Percentiles rank a stretch among this genome's conserved stretches.
Evolutionary conservation across 2,113 vertebrate genomes (phyloP).

Genomic region (Sciurus niger): DNA sequence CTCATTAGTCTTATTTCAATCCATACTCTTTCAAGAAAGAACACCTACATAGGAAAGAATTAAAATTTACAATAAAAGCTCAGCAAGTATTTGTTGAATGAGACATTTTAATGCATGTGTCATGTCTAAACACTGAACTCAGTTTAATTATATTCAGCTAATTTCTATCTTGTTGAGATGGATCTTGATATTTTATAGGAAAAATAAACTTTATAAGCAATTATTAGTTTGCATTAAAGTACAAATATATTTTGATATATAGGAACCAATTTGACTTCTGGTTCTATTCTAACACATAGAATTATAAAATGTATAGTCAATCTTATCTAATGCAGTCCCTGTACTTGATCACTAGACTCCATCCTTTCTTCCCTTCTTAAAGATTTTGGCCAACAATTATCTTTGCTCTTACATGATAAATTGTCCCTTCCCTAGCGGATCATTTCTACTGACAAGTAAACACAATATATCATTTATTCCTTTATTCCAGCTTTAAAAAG

Average conservation of each 20-base stretch:
- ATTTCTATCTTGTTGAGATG: background rate
- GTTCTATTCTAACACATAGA: background rate
- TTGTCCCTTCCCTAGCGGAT: background rate
- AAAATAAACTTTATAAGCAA: background rate
- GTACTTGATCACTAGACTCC: background rate
- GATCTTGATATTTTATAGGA: background rate
- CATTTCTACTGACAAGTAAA: background rate
- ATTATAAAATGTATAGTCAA: background rate
- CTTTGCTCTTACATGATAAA: background rate
- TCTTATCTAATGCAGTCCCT: background rate
- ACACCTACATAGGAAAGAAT: background rate
- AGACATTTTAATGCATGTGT: background rate
- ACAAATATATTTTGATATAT: background rate
- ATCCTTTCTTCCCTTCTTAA: background rate
- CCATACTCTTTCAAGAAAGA: background rate
- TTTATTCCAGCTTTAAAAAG: background rate
- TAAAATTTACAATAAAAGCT: background rate
- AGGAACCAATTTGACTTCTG: background rate
- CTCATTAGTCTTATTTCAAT: constrained; percentile 19
- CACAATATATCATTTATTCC: background rate
- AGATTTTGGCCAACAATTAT: background rate
- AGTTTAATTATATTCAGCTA: background rate
- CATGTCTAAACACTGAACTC: background rate
- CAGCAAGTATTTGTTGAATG: background rate
- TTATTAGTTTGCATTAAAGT: background rate